These are phyloP conservation scores for Mareca strepera DNA, from an alignment of 2,797 vertebrate species.

Conservation along the genomic window DNA sequence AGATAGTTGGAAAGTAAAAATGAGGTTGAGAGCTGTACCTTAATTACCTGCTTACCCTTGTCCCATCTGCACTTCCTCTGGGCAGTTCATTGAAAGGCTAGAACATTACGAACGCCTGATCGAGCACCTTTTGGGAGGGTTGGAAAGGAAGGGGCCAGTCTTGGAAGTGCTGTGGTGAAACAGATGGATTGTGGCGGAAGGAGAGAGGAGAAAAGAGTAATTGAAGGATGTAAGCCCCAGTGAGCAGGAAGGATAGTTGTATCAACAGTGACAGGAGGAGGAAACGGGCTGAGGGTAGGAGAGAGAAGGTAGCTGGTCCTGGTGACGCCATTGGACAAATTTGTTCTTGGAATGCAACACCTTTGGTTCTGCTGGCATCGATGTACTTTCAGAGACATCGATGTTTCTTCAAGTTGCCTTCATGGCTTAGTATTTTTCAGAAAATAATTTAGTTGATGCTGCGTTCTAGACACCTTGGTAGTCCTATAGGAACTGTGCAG, in stretches of 20 bases:
- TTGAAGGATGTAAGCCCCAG: constrained; percentile 30
- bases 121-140: background rate
- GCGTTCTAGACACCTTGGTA: background rate
- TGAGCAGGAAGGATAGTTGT: background rate
- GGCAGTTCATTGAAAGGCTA: background rate
- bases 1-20: background rate
- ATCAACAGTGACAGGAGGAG: background rate
- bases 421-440: background rate
- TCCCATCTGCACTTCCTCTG: background rate
- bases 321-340: background rate
- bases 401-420: background rate
- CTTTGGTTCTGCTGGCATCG: background rate
- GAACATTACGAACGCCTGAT: background rate
- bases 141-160: background rate
- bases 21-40: background rate
- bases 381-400: background rate
- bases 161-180: background rate
- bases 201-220: constrained; percentile 5
- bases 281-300: background rate
- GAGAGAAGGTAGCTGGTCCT: background rate
- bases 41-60: background rate
- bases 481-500: background rate
- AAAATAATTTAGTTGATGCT: background rate
- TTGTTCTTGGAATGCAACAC: background rate
- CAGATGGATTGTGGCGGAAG: background rate